phyloP scores from a whole-genome alignment of 1,140 invertebrate genomes.

The Cydia fagiglandana region DNA sequence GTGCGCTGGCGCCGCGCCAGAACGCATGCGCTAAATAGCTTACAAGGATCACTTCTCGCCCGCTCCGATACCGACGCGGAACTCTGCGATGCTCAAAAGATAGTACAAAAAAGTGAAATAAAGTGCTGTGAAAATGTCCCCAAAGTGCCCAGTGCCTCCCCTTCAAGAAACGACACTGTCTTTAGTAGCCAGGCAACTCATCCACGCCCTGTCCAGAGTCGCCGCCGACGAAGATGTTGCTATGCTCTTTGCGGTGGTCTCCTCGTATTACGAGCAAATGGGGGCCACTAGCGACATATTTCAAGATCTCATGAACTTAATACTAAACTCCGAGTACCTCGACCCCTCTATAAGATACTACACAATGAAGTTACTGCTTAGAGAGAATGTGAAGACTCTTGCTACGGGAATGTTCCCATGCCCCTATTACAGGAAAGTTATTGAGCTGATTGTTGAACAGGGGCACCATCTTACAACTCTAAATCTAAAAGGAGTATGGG shows the following conservation, averaged over 20 bases:
- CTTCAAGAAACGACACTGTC: constrained; percentile 73
- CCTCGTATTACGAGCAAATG: constrained; percentile 79
- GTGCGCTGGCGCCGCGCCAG: constrained; percentile 65
- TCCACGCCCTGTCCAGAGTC: constrained; percentile 69
- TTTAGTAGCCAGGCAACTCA: constrained; percentile 74
- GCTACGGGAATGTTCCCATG: constrained; percentile 83
- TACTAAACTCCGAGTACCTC: constrained; percentile 82
- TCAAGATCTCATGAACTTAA: constrained; percentile 82
- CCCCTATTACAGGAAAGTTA: constrained; percentile 83
- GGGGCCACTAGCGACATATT: constrained; percentile 82
- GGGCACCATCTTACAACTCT: constrained; percentile 81
- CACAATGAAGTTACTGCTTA: constrained; percentile 81
- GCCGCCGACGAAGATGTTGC: constrained; percentile 79
- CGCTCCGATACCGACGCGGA: constrained; percentile 54
- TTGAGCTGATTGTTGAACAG: constrained; percentile 81
- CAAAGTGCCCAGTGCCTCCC: constrained; percentile 71
- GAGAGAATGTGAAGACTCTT: constrained; percentile 81
- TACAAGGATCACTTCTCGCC: constrained; percentile 63
- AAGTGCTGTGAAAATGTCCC: constrained; percentile 71
- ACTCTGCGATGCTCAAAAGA: constrained; percentile 54
- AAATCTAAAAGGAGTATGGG: constrained; percentile 85
- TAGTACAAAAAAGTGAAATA: constrained; percentile 44
- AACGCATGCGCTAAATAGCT: constrained; percentile 66
- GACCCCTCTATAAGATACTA: constrained; percentile 83
- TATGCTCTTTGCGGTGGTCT: constrained; percentile 79